Base-by-base conservation (phyloP, 2,888 invertebrate species). In the Gastracanthus pulcherrimus region DNA sequence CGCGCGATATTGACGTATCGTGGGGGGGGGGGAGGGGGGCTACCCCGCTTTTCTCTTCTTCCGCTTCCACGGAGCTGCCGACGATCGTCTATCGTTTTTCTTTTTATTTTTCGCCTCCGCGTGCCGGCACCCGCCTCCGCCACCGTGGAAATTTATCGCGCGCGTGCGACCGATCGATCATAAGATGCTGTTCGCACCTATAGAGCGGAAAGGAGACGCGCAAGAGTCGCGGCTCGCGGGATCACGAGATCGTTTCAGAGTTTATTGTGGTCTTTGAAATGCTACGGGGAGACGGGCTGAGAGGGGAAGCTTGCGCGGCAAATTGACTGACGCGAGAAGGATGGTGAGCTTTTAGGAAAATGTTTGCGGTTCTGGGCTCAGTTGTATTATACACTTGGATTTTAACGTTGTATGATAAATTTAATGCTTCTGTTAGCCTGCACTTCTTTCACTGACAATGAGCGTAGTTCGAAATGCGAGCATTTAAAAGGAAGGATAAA, bases 1-100 rank as follows among this genome's bases (percentile, higher is more conserved):
- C 85, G 83, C 82, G 83, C 84, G 87, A 86, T 88, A 88, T 87
- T 87, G 89, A 89, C 88, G 86, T 89, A 88, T 88, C 87, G 88
- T 85, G 86, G 85, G 85, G n/a, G n/a, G n/a, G n/a, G n/a, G n/a
- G n/a, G n/a, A n/a, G n/a, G n/a, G n/a, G 86, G 82, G 82, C 76
- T 84, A 84, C 85, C 85, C 86, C 55, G 74, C 41, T 26, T 86
- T 84, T 86, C 58, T 69, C 34, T 55, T 55, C n/a, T n/a, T 23
- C 7, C 3, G 11, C 19, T 31, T 13, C 64, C 58, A n/a, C n/a
- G n/a, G n/a, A n/a, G n/a, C n/a, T n/a, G n/a, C n/a, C n/a, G n/a
- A n/a, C n/a, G n/a, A n/a, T n/a, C n/a, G n/a, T n/a, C n/a, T n/a
- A n/a, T n/a, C n/a, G n/a, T 16, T 34, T 45, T 84, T 85, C 55